Conservation (phyloP, 2,113 vertebrate genomes). For the human region GRCh38 chr9:76463501-76464000, state of each 20-base stretch:
- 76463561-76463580: not conserved
- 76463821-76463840: not conserved
- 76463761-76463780: not conserved
- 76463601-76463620: not conserved
- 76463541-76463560: not conserved
- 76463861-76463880: not conserved
- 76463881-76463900: not conserved
- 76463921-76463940: too few relatives aligned
- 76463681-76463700: not conserved
- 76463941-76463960: too few relatives aligned
- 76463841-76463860: not conserved
- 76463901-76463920: not conserved
- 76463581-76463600: not conserved
- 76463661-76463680: not conserved
- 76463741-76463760: not conserved
- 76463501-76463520: not conserved
- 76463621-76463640: not conserved
- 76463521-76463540: not conserved
- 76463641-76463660: not conserved
- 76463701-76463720: not conserved
- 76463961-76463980: too few relatives aligned
- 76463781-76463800: not conserved
- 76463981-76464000: too few relatives aligned
- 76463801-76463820: not conserved
- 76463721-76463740: not conserved